A percentile compares a stretch with the other conserved stretches of the same genome.
These are phyloP conservation scores for Colaptes auratus DNA, from an alignment of 2,113 vertebrate species.

Conservation along the genomic window DNA sequence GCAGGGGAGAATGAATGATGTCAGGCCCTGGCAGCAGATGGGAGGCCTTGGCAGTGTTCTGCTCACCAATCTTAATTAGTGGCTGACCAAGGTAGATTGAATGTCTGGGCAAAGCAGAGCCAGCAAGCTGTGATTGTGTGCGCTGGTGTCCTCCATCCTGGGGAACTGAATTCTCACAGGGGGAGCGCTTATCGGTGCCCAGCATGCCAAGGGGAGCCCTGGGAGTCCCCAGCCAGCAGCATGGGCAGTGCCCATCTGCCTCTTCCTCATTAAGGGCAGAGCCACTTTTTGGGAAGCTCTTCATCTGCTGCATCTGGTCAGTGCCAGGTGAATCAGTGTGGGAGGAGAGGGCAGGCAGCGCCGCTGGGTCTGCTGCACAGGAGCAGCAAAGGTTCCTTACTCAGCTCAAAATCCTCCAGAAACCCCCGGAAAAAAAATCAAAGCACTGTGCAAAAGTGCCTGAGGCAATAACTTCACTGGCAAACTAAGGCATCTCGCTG, in stretches of 20 bases:
- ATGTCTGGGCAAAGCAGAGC: accelerated
- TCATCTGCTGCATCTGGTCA: accelerated
- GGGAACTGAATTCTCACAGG: neutral
- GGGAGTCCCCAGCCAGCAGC: accelerated
- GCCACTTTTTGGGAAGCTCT: neutral
- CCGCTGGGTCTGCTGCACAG: neutral
- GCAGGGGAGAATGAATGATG: neutral
- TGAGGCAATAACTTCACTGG: slow-evolving; percentile 65
- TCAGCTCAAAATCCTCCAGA: slow-evolving; percentile 58
- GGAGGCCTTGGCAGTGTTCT: neutral
- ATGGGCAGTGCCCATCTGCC: neutral
- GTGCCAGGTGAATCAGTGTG: neutral
- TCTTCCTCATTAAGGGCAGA: neutral
- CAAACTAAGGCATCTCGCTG: slow-evolving; percentile 69
- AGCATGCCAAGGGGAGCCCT: neutral
- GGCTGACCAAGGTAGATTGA: neutral
- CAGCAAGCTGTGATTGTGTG: accelerated
- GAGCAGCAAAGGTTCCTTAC: slow-evolving; percentile 28
- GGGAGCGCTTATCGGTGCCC: accelerated
- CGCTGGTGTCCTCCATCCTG: accelerated
- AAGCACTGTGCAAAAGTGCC: slow-evolving; percentile 63
- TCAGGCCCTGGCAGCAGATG: accelerated
- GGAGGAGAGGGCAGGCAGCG: neutral
- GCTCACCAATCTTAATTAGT: accelerated
- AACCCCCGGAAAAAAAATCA: slow-evolving; percentile 1